Base-by-base conservation (phyloP, 2,797 vertebrate species). In the Enteromius thamalakanensis region DNA sequence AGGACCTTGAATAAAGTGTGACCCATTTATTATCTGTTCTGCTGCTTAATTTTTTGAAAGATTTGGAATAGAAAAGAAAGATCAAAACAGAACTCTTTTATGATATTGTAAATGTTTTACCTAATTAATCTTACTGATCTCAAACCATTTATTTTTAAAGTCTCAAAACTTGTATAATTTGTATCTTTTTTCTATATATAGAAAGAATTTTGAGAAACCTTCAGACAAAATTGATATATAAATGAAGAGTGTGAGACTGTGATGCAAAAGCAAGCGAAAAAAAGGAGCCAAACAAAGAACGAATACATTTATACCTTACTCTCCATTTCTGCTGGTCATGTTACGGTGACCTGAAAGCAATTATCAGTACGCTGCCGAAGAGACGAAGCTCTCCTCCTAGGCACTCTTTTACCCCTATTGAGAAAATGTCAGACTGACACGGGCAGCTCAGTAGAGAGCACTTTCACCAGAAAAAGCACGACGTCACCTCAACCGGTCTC, bases 321-420 rank as follows among this genome's bases (percentile, higher is more conserved):
- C 51, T 78, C 26, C 29, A 15, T 40, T 65, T 76, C 14, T 34
- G 87, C 90, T 87, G 72, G 90, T 91, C 91, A 91, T 93, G 93
- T 94, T 94, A 94, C 88, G 77, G 90, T 95, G 94, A 95, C 95
- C 94, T 91, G 90, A 92, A 93, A 94, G 92, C 91, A 94, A 93
- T 94, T 94, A 93, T 93, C 87, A 65, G 88, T 87, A 82, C 91
- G 91, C 92, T 92, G 90, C 91, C 29, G 76, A 76, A 76, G 58
- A 87, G 81, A 79, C 40, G 9, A 72, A 70, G 64, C 70, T 29
- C 81, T 81, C 62, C 55, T 81, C 11, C 40, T 32, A 19, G n/a
- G 23, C 67, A 65, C 72, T 80, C 86, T 76, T 80, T 81, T 82
- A 79, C 79, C 72, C 81, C 72, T 21, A 55, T 82, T 15, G 42